A percentile compares a stretch with the other conserved stretches of the same genome.
Conservation (phyloP, 2,888 invertebrate genomes). For the Stenotaenia linearis region DNA sequence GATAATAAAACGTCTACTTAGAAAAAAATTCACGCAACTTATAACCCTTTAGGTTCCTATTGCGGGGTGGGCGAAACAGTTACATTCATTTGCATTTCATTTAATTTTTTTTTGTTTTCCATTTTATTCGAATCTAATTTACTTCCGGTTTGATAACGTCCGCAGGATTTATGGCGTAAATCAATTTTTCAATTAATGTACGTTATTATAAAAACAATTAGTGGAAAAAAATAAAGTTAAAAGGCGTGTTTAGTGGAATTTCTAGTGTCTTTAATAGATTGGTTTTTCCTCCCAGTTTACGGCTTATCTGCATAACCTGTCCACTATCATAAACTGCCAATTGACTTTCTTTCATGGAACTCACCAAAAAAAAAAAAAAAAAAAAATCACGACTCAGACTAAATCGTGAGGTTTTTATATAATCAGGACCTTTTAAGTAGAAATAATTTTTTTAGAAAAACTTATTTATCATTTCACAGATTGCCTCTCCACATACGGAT, state of each 20-base stretch:
- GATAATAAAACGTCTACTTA: not conserved
- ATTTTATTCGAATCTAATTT: not conserved
- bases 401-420: not conserved
- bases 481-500: not conserved
- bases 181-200: not conserved
- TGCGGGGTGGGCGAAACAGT: not conserved
- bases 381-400: not conserved
- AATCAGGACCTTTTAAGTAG: not conserved
- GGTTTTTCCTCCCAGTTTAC: not conserved
- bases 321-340: not conserved
- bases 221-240: not conserved
- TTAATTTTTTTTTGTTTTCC: not conserved
- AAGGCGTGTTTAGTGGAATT: not conserved
- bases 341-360: not conserved
- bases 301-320: slow-evolving; percentile 15
- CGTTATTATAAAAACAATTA: not conserved
- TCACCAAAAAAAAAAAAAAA: no score
- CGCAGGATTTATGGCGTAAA: not conserved
- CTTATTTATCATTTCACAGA: not conserved
- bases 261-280: not conserved
- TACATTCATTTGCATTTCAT: slow-evolving; percentile 3
- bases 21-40: not conserved
- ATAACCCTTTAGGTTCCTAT: not conserved
- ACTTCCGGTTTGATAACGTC: slow-evolving; percentile 8
- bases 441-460: not conserved